phyloP scores from a whole-genome alignment of 2,797 vertebrate species.

The Toxotes lorentzi region DNA sequence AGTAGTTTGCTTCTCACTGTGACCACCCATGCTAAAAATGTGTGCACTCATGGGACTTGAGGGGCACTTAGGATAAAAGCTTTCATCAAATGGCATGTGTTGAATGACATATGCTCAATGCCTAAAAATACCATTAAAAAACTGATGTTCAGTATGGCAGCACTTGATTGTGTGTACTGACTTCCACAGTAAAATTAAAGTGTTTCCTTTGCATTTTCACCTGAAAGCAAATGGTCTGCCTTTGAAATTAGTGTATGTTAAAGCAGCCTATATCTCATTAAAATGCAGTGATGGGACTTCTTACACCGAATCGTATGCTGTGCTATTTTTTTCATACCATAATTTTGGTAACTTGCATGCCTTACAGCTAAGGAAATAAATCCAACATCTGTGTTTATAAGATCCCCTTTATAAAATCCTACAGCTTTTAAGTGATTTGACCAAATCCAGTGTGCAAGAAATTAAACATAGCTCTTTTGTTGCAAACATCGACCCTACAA shows the following conservation, averaged over 20 bases:
- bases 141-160: slow-evolving; percentile 3
- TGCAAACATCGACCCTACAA: slow-evolving; percentile 13
- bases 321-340: slow-evolving; percentile 8
- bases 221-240: neutral
- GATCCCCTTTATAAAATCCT: slow-evolving; percentile 5
- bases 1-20: slow-evolving; percentile 14
- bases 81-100: slow-evolving; percentile 49
- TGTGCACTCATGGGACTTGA: slow-evolving; percentile 22
- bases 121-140: slow-evolving; percentile 47
- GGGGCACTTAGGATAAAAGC: slow-evolving; percentile 59
- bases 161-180: neutral
- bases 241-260: slow-evolving; percentile 9
- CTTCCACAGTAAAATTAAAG: neutral
- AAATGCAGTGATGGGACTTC: neutral
- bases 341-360: slow-evolving; percentile 26
- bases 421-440: slow-evolving; percentile 6
- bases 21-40: slow-evolving; percentile 36
- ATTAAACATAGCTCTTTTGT: slow-evolving; percentile 11
- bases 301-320: neutral
- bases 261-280: neutral
- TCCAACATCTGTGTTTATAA: neutral
- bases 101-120: slow-evolving; percentile 38
- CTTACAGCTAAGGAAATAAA: neutral
- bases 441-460: slow-evolving; percentile 27
- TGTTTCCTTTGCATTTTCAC: neutral